Evolutionary conservation across 1,140 invertebrate genomes (phyloP).

Genomic region (Zaprionus davidi): DNA sequence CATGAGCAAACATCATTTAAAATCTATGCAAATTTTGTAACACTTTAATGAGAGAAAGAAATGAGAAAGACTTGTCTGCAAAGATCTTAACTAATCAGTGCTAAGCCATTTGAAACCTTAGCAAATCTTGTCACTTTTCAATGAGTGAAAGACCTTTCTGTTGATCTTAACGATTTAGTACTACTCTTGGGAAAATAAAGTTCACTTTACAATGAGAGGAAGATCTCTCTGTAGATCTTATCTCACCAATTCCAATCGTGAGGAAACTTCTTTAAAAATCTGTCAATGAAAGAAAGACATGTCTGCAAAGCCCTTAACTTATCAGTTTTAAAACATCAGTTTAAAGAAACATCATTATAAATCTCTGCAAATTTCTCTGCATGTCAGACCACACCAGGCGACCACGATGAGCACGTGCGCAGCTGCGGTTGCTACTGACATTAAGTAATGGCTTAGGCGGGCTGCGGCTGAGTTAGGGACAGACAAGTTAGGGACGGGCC

Average conservation of each 20-base stretch:
- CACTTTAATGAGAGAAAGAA: no score
- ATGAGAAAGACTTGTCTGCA: no score
- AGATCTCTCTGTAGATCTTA: neutral
- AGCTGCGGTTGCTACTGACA: slow-evolving; percentile 32
- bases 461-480: neutral
- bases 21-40: no score
- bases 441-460: slow-evolving; percentile 24
- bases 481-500: neutral
- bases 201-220: neutral
- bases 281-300: neutral
- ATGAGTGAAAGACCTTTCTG: neutral
- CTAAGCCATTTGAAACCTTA: no score
- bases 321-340: neutral
- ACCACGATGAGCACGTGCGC: slow-evolving; percentile 39
- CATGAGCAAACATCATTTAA: no score
- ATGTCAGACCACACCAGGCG: slow-evolving; percentile 19
- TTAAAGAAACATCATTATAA: neutral
- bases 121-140: neutral
- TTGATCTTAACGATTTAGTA: neutral
- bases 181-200: no score
- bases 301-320: neutral
- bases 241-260: neutral
- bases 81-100: no score
- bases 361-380: neutral
- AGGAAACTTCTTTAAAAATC: neutral